These are phyloP conservation scores for Amphilophus citrinellus DNA, from an alignment of 2,113 vertebrate species.

Conservation along the genomic window DNA sequence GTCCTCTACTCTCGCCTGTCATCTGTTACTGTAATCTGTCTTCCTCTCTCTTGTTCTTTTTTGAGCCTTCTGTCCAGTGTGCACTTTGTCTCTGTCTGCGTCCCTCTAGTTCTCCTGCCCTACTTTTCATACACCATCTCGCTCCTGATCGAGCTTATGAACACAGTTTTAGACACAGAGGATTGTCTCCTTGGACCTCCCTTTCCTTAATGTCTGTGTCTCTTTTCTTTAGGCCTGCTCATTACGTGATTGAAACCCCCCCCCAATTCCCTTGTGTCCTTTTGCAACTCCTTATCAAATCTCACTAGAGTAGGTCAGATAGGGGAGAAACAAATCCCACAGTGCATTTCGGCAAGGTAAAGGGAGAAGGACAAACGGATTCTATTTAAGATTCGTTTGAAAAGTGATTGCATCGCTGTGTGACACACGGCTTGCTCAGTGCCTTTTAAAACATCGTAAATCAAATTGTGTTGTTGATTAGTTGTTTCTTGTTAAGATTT, in stretches of 20 bases:
- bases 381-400: conserved; percentile 45
- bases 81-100: conserved; percentile 17
- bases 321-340: conserved; percentile 23
- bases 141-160: conserved; percentile 14
- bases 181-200: conserved; percentile 26
- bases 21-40: conserved; percentile 57
- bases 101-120: conserved; percentile 24
- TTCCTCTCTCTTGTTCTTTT: conserved; percentile 42
- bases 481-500: neutral
- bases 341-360: conserved; percentile 17
- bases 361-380: conserved; percentile 44
- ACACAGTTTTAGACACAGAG: conserved; percentile 4
- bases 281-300: conserved; percentile 61
- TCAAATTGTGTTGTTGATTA: conserved; percentile 36
- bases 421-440: conserved; percentile 25
- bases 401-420: conserved; percentile 39
- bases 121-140: conserved; percentile 39
- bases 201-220: conserved; percentile 14
- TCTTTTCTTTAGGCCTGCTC: conserved; percentile 23
- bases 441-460: conserved; percentile 41
- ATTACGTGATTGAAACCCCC: conserved; percentile 53
- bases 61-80: conserved; percentile 29
- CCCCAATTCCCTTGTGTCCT: conserved; percentile 48
- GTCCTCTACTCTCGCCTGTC: conserved; percentile 42
- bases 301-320: conserved; percentile 57